These are phyloP conservation scores for Drosophila parthenogenetica DNA, from an alignment of 2,888 invertebrate genomes.

Conservation along the genomic window DNA sequence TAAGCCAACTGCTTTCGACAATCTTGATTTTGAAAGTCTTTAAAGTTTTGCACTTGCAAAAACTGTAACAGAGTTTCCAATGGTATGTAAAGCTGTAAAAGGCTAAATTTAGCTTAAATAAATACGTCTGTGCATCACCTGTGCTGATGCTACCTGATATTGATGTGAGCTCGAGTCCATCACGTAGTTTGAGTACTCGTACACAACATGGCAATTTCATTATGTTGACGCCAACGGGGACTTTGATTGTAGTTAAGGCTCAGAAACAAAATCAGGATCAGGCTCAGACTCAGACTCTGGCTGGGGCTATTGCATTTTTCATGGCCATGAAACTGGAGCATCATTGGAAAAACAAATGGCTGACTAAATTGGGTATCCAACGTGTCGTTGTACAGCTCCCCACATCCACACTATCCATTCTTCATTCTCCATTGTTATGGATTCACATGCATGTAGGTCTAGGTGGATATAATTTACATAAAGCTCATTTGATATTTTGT, in stretches of 20 bases:
- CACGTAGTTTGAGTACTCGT: constrained; percentile 11
- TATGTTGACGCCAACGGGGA: constrained; percentile 25
- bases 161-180: constrained; percentile 20
- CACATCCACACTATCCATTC: background rate
- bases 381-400: background rate
- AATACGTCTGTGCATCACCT: background rate
- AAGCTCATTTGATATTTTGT: constrained; percentile 13
- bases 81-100: background rate
- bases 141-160: constrained; percentile 28
- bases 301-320: constrained; percentile 20
- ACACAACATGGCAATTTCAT: constrained; percentile 31
- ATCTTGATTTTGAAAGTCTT: too few species aligned
- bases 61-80: background rate
- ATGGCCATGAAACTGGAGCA: constrained; percentile 32
- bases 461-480: constrained; percentile 10
- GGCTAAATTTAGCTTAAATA: background rate
- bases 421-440: background rate
- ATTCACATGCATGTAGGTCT: background rate
- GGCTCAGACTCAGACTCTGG: background rate
- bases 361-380: constrained; percentile 21
- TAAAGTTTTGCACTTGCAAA: background rate
- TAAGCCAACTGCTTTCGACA: too few species aligned
- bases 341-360: constrained; percentile 14
- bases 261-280: too few species aligned
- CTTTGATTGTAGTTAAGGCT: constrained; percentile 9